Evolutionary conservation across 2,113 vertebrate genomes (phyloP), one percentile per base, ranked within the genome.

Genomic region (Odocoileus virginianus): DNA sequence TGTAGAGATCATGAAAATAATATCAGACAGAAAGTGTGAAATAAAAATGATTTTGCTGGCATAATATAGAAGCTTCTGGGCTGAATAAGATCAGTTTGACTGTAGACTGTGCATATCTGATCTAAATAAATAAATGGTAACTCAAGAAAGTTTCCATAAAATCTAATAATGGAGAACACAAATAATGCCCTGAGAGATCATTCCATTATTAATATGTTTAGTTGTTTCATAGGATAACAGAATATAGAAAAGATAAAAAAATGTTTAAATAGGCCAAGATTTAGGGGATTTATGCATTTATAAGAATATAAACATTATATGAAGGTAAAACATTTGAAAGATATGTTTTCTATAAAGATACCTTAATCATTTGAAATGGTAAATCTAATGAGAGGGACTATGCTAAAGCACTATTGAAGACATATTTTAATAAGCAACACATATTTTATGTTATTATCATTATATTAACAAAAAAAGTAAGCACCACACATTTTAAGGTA

Each of bases 61-160:
- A 96, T 40, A 84, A 88, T 45, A 76, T 1, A 15, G 87, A 89
- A 83, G 30, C 4, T 89, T 85, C 50, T 16, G 1, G 17, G 47
- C 47, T 83, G 33, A 6, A 85, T 67, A 36, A 71, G 54, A 89
- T 50, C 17, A 64, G 28, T 78, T 78, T 89, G 60, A 95, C 60
- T 19, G 83, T 40, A 96, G 33, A 28, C 1, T 89, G 2, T 89
- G 40, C 23, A 60, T 81, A 81, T n/a, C 36, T 74, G 27, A 88
- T 57, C 36, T 87, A 89, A 83, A 88, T 85, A 92, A 87, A 89
- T 83, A 67, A 95, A 94, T 5, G 16, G 13, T 36, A 92, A 96
- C 45, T 43, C 6, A 5, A 95, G 23, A 28, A 87, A 33, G 19
- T 86, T 60, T 90, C 47, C 33, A 45, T 71, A 86, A 87, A 81